These are phyloP conservation scores for Argentina silus DNA, from an alignment of 2,797 vertebrate species.

Conservation along the genomic window DNA sequence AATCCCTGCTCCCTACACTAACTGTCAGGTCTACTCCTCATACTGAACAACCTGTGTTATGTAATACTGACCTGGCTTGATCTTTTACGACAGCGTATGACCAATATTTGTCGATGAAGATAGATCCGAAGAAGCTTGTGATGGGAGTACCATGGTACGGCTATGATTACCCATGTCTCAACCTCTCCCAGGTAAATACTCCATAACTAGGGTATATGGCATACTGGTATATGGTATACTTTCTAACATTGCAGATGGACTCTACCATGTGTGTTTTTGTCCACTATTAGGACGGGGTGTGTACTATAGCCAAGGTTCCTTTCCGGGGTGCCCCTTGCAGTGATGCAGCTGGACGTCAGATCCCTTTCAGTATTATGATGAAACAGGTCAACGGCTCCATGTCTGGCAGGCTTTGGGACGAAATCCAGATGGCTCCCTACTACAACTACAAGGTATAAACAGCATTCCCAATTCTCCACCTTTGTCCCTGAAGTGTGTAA, in stretches of 20 bases:
- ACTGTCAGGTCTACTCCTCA: neutral
- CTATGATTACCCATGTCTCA: slow-evolving; percentile 91
- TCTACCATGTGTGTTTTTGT: slow-evolving; percentile 4
- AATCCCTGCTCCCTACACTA: neutral
- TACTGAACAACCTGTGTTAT: neutral
- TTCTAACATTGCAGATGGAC: neutral
- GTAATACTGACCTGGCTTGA: neutral
- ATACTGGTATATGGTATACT: neutral
- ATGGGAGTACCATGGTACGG: slow-evolving; percentile 99
- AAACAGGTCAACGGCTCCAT: slow-evolving; percentile 84
- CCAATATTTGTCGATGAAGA: slow-evolving; percentile 83
- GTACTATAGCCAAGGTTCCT: slow-evolving; percentile 82
- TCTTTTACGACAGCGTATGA: slow-evolving; percentile 81
- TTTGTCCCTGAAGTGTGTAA: too few relatives aligned
- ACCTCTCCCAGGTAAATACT: slow-evolving; percentile 80
- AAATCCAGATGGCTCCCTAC: slow-evolving; percentile 84
- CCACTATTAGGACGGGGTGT: slow-evolving; percentile 78
- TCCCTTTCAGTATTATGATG: slow-evolving; percentile 86
- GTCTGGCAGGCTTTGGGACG: slow-evolving; percentile 86
- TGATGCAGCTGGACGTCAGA: slow-evolving; percentile 87
- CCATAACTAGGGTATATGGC: neutral
- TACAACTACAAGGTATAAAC: slow-evolving; percentile 88
- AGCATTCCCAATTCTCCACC: neutral
- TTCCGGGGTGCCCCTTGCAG: slow-evolving; percentile 92
- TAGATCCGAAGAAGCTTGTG: slow-evolving; percentile 88